These are phyloP conservation scores for Pseudococcus jackbeardsleyi DNA, from an alignment of 2,888 invertebrate genomes.

Conservation along the genomic window DNA sequence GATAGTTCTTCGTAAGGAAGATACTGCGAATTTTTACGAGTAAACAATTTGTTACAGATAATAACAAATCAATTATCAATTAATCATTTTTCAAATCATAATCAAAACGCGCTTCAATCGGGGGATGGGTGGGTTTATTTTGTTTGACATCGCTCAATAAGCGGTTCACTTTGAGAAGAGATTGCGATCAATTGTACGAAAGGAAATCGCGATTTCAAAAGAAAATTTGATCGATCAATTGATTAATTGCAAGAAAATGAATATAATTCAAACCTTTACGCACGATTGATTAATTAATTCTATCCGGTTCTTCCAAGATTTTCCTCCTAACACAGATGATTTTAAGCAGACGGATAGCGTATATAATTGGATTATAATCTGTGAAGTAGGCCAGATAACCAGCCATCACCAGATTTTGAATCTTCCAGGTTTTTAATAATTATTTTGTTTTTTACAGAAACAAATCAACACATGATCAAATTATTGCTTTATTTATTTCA, in stretches of 20 bases:
- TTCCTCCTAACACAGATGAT: neutral
- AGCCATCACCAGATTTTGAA: too few species aligned
- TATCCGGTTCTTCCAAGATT: neutral
- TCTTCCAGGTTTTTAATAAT: too few species aligned
- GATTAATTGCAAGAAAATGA: neutral
- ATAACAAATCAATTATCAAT: conserved; percentile 16
- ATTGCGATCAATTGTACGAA: neutral
- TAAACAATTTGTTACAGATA: neutral
- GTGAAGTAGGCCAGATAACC: too few species aligned
- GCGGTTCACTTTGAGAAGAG: conserved; percentile 10
- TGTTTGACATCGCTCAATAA: conserved; percentile 4
- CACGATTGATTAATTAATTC: neutral
- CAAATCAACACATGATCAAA: too few species aligned
- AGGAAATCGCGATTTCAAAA: neutral
- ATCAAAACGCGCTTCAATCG: neutral
- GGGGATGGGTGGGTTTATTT: neutral
- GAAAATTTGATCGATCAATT: neutral
- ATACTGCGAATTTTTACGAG: neutral
- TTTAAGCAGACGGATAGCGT: neutral
- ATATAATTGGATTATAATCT: too few species aligned
- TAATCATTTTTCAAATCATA: neutral
- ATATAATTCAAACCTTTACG: neutral
- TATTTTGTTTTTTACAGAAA: too few species aligned
- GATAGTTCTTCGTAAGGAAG: too few species aligned
- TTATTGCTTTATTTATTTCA: too few species aligned